Percentiles rank a stretch among this genome's conserved stretches.
Conservation (phyloP, 2,888 invertebrate species). For the Andrena camellia region DNA sequence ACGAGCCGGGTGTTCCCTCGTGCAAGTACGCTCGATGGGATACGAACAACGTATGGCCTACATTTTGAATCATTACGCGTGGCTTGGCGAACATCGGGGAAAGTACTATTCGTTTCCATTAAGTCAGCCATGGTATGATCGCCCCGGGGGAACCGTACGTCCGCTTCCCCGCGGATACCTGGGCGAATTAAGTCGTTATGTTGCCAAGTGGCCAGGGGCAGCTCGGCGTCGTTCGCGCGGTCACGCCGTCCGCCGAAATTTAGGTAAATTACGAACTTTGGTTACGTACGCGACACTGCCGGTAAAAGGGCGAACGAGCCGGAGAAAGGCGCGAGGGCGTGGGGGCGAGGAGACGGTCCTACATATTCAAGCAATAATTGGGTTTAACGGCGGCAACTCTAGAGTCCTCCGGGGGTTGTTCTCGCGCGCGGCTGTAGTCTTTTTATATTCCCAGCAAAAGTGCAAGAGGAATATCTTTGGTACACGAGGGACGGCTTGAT, state of each 20-base stretch:
- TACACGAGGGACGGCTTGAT: no score
- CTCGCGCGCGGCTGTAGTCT: no score
- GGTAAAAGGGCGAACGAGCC: neutral
- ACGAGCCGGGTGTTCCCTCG: constrained; percentile 1
- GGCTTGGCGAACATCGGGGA: constrained; percentile 31
- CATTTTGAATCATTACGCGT: constrained; percentile 50
- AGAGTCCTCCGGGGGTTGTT: neutral
- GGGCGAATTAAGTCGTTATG: constrained; percentile 67
- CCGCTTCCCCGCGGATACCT: constrained; percentile 36
- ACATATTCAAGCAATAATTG: constrained; percentile 50
- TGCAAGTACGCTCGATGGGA: constrained; percentile 12
- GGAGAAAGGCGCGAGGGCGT: neutral
- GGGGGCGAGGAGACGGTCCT: neutral
- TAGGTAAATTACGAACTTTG: constrained; percentile 67
- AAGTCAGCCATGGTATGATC: constrained; percentile 62
- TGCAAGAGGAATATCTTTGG: no score
- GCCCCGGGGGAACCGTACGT: constrained; percentile 54
- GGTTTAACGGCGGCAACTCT: constrained; percentile 21
- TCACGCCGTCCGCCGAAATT: constrained; percentile 49
- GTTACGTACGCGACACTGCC: constrained; percentile 36
- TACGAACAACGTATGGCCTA: constrained; percentile 29
- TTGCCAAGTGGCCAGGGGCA: constrained; percentile 52
- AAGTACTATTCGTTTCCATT: constrained; percentile 73
- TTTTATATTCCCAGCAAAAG: neutral
- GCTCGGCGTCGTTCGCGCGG: constrained; percentile 32